Evolutionary conservation across 2,113 vertebrate genomes (phyloP), one percentile per base, ranked within the genome.

Genomic region (Odontophorus gujanensis): DNA sequence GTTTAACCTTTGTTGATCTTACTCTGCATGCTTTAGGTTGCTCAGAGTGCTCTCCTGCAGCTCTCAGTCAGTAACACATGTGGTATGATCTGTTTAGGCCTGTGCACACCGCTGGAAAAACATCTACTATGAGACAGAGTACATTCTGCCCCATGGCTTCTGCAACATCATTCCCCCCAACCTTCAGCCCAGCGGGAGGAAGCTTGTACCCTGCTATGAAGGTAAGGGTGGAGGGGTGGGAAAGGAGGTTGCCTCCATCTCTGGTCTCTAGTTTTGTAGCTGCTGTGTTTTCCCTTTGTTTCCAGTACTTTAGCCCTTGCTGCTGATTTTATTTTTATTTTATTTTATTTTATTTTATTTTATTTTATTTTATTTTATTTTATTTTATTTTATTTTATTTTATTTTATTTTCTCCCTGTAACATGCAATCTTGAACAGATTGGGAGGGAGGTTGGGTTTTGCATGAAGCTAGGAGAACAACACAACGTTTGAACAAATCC

Each of bases 91-190:
- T 85, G 24, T 86, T 20, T 50, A 99, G 99, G 99, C 99, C 24
- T 99, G 99, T 32, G 99, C 99, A 1, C 99, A 99, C 91, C 99
- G 99, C 81, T 99, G 99, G 99, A 99, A 99, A 94, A 99, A 99
- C 71, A 98, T 99, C 83, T 99, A 98, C 96, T 99, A 99, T 3
- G 98, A 99, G 92, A 97, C 98, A 0, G 99, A 99, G 77, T 98
- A 99, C 61, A 99, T 99, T 89, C 97, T 99, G 71, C 99, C 99
- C 2, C 99, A 99, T 0, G 99, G 99, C 45, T 99, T 99, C 97
- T 99, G 99, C 96, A 98, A 98, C 87, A 97, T 99, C 96, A 99
- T 99, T 81, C 98, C 99, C 4, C 93, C 99, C 21, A 98, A 98
- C 43, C 98, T 99, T 18, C 99, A 99, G 96, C 97, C 98, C 89